These are phyloP conservation scores for Uropsilus gracilis DNA, from an alignment of 2,113 vertebrate species.

Conservation along the genomic window DNA sequence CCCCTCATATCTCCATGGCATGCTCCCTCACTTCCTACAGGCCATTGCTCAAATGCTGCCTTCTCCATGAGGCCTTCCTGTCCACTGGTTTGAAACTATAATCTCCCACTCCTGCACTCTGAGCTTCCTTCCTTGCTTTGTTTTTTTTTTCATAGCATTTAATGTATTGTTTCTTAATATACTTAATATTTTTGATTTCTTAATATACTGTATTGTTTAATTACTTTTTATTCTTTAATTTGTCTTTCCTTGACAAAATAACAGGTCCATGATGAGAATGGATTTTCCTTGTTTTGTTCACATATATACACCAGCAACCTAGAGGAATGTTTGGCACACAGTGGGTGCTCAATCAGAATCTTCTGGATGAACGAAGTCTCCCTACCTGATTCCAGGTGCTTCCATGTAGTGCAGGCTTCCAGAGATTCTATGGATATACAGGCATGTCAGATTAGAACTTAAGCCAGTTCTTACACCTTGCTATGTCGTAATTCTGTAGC, in stretches of 20 bases:
- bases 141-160: not conserved
- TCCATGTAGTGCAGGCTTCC: not conserved
- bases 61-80: not conserved
- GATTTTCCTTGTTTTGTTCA: not conserved
- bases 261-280: not conserved
- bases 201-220: not conserved
- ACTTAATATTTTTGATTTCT: too few species aligned
- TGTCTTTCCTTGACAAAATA: not conserved
- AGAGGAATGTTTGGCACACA: not conserved
- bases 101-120: not conserved
- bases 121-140: not conserved
- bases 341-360: not conserved
- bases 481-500: not conserved
- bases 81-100: not conserved
- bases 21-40: not conserved
- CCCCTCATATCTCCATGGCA: fast-evolving
- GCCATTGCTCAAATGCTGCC: not conserved
- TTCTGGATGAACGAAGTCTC: not conserved
- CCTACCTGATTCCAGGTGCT: not conserved
- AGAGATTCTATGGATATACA: not conserved
- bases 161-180: too few species aligned
- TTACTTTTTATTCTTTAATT: not conserved
- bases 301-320: not conserved
- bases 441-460: not conserved
- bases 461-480: not conserved